A percentile compares a stretch with the other conserved stretches of the same genome.
Conservation (phyloP, 2,113 vertebrate species). For the Phoenicopterus ruber region DNA sequence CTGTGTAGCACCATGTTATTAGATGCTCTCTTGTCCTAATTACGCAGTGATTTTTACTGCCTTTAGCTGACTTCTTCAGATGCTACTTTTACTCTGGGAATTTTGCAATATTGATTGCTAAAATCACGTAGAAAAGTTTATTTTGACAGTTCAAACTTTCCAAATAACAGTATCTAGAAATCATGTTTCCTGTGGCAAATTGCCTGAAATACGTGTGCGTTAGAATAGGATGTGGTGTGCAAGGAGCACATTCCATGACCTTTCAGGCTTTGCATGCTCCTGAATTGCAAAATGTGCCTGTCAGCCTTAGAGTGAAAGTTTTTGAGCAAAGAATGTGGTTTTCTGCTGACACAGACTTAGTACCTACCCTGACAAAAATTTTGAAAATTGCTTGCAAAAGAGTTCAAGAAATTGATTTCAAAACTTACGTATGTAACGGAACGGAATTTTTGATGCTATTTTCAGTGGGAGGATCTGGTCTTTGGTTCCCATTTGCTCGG, state of each 20-base stretch:
- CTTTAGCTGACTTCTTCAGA: neutral
- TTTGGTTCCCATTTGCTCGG: neutral
- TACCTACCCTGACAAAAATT: fast-evolving
- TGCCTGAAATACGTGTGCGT: neutral
- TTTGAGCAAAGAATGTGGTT: neutral
- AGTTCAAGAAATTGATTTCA: neutral
- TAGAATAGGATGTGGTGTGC: neutral
- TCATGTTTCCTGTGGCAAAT: neutral
- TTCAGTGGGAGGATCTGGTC: neutral
- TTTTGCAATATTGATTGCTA: neutral
- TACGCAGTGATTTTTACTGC: neutral
- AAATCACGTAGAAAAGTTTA: neutral
- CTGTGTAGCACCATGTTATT: neutral
- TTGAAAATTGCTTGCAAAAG: neutral
- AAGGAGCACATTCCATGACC: neutral
- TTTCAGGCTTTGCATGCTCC: neutral
- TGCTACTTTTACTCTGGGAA: neutral
- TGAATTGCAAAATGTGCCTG: neutral
- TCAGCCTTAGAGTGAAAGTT: neutral
- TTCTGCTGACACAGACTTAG: neutral
- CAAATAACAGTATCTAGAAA: neutral
- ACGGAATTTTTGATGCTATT: neutral
- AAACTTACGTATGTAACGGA: neutral
- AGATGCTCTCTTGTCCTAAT: neutral
- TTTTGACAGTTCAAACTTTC: neutral